phyloP scores from a whole-genome alignment of 53 echinoderm and acorn worm species.

The Patiria pectinifera region DNA sequence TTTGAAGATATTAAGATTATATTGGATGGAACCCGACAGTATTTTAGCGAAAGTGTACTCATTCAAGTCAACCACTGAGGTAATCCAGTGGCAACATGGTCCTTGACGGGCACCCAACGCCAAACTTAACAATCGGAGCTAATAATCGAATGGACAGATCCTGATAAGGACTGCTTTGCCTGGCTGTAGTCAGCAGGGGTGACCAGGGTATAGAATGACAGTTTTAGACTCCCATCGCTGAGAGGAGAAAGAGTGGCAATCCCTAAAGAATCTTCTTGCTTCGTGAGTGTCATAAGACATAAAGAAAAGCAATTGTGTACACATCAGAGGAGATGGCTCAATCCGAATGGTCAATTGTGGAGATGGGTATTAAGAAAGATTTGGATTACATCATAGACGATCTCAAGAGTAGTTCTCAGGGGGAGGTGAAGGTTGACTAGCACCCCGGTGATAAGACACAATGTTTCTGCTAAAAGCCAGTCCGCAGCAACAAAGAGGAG shows the following conservation, averaged over 20 bases:
- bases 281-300: background rate
- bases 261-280: background rate
- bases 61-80: background rate
- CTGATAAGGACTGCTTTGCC: background rate
- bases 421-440: constrained; percentile 19
- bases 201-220: too few relatives aligned
- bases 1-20: background rate
- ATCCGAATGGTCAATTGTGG: constrained; percentile 6
- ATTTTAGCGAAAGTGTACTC: background rate
- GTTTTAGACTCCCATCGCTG: background rate
- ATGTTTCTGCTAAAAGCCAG: background rate
- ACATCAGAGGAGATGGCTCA: constrained; percentile 25
- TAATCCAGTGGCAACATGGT: constrained; percentile 14
- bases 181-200: background rate
- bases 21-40: background rate
- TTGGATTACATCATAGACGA: constrained; percentile 59
- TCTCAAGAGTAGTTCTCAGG: constrained; percentile 3
- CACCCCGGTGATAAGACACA: constrained; percentile 15
- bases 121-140: constrained; percentile 4
- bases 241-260: background rate
- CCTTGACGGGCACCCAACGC: background rate
- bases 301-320: background rate
- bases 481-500: constrained; percentile 13
- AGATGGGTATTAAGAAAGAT: constrained; percentile 39
- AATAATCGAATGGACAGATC: constrained; percentile 20